Conservation (phyloP, 2,888 invertebrate species). For the Euphydryas editha region DNA sequence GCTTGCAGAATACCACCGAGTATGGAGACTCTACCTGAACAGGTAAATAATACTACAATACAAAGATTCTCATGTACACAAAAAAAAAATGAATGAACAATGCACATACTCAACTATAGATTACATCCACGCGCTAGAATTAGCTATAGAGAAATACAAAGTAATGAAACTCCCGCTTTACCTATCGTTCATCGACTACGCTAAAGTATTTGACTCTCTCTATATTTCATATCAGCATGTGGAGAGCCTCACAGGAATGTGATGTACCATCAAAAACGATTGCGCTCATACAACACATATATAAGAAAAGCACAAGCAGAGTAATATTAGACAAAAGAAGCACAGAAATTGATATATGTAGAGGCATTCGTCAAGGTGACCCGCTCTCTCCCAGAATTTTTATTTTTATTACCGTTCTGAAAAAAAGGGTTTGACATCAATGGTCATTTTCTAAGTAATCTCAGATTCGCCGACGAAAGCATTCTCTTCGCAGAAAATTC, state of each 20-base stretch:
- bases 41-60: no score
- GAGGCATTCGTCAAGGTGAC: slow-evolving; percentile 14
- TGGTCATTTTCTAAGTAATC: slow-evolving; percentile 11
- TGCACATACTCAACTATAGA: no score
- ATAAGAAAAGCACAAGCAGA: neutral
- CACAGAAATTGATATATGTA: slow-evolving; percentile 2
- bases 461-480: no score
- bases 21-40: no score
- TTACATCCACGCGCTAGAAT: no score
- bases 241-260: neutral
- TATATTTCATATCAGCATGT: neutral
- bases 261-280: neutral
- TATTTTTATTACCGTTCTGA: slow-evolving; percentile 4
- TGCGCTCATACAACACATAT: neutral
- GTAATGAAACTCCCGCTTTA: no score
- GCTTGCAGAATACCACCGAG: no score
- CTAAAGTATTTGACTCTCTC: neutral
- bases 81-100: no score
- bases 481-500: no score
- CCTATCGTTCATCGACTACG: neutral
- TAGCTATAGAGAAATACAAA: no score
- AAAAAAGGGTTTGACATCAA: slow-evolving; percentile 27
- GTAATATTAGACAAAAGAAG: neutral
- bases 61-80: no score
- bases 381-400: slow-evolving; percentile 14